These are phyloP conservation scores for Agrotis puta DNA, from an alignment of 2,888 invertebrate genomes.

Conservation along the genomic window DNA sequence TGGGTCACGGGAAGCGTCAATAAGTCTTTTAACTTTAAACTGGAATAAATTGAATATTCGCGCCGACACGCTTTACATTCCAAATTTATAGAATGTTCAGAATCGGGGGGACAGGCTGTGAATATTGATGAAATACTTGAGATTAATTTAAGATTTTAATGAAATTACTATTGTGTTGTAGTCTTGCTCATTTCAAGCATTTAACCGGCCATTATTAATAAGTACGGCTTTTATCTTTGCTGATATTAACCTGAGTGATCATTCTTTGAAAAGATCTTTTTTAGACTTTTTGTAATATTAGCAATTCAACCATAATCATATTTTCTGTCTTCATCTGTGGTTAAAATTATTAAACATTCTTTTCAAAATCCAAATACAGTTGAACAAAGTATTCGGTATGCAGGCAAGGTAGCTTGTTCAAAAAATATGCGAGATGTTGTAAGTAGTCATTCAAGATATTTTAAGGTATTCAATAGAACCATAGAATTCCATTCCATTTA, in stretches of 20 bases:
- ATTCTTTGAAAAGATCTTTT: too few relatives aligned
- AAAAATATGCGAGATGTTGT: background rate
- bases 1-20: too few relatives aligned
- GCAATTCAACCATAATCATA: too few relatives aligned
- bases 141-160: constrained; percentile 7
- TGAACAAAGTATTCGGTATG: background rate
- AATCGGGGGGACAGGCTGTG: constrained; percentile 2
- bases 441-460: too few relatives aligned
- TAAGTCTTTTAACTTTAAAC: constrained; percentile 37
- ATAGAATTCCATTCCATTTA: too few relatives aligned
- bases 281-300: too few relatives aligned
- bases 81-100: constrained; percentile 33
- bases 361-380: background rate
- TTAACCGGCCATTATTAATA: background rate
- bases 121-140: constrained; percentile 39
- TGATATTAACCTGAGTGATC: background rate
- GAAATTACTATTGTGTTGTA: background rate
- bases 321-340: too few relatives aligned
- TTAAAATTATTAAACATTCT: background rate
- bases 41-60: constrained; percentile 48
- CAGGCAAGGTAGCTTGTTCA: background rate
- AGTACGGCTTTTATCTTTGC: background rate
- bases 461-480: too few relatives aligned
- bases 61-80: constrained; percentile 37
- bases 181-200: background rate